Evolutionary conservation across 1,140 invertebrate genomes (phyloP).

Genomic region (Vollenhovia emeryi): DNA sequence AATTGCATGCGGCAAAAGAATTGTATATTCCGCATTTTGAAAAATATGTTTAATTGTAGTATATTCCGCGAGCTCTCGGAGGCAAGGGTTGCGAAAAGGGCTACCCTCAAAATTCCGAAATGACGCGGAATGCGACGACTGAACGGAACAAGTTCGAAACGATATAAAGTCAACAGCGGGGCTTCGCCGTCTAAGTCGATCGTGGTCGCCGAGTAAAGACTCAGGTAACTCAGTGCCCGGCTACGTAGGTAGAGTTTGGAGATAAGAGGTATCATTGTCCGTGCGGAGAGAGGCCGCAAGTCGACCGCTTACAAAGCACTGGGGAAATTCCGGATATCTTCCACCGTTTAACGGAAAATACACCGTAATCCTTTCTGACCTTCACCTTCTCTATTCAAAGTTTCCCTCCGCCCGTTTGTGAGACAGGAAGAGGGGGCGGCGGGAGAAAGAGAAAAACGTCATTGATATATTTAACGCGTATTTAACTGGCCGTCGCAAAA

Average conservation of each 20-base stretch:
- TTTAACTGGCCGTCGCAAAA: constrained; percentile 22
- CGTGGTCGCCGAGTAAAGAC: constrained; percentile 25
- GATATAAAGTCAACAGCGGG: constrained; percentile 60
- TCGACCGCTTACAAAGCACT: constrained; percentile 61
- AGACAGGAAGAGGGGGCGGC: not conserved
- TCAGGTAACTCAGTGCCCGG: constrained; percentile 66
- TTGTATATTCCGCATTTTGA: not conserved
- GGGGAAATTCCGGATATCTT: constrained; percentile 61
- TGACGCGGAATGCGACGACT: not conserved
- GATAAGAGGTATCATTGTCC: constrained; percentile 72
- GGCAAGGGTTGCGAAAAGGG: not conserved
- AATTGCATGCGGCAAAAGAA: not conserved
- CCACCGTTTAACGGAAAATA: constrained; percentile 56
- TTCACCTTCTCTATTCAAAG: not conserved
- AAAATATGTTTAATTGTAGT: not conserved
- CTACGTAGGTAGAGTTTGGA: constrained; percentile 65
- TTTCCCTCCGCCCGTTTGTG: not conserved
- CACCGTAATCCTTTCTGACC: constrained; percentile 11
- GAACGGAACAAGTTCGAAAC: constrained; percentile 44
- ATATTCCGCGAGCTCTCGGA: not conserved
- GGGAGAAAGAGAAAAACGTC: not conserved
- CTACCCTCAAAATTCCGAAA: not conserved
- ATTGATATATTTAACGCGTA: constrained; percentile 16
- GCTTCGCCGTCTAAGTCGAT: constrained; percentile 49
- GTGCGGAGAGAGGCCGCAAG: constrained; percentile 41